Conservation (phyloP, 2,113 vertebrate species). For the Proterorhinus semilunaris region DNA sequence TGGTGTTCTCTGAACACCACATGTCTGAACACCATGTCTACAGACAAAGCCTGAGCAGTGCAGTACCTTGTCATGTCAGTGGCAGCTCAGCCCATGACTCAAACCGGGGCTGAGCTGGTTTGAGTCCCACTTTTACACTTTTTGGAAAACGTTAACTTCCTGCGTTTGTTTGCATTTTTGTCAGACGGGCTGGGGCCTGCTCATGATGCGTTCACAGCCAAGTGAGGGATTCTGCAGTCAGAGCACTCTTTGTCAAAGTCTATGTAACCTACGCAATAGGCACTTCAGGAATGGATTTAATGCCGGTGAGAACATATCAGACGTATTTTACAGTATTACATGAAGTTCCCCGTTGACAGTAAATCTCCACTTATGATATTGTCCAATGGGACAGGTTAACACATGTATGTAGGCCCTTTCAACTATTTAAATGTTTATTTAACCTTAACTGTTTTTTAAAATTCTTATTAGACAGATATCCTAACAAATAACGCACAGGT, state of each 20-base stretch:
- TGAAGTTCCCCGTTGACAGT: background rate
- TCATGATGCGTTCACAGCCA: constrained; percentile 50
- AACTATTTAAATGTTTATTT: background rate
- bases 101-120: constrained; percentile 3
- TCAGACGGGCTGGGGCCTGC: constrained; percentile 40
- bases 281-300: constrained; percentile 20
- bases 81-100: constrained; percentile 50
- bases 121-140: constrained; percentile 21
- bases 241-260: constrained; percentile 14
- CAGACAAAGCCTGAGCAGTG: constrained; percentile 36
- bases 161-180: constrained; percentile 59
- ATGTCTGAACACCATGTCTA: background rate
- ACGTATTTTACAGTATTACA: background rate
- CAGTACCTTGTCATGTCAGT: constrained; percentile 29
- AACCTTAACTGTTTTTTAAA: background rate
- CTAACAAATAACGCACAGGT: too few species aligned
- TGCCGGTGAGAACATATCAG: constrained; percentile 1
- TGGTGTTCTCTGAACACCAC: constrained; percentile 24
- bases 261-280: constrained; percentile 14
- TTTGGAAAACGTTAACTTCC: constrained; percentile 49
- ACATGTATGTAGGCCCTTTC: background rate
- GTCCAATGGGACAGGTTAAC: background rate
- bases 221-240: constrained; percentile 31
- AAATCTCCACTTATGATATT: background rate
- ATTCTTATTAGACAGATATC: too few species aligned